Evolutionary conservation across 2,888 invertebrate species (phyloP).

Genomic region (Desoria tigrina): DNA sequence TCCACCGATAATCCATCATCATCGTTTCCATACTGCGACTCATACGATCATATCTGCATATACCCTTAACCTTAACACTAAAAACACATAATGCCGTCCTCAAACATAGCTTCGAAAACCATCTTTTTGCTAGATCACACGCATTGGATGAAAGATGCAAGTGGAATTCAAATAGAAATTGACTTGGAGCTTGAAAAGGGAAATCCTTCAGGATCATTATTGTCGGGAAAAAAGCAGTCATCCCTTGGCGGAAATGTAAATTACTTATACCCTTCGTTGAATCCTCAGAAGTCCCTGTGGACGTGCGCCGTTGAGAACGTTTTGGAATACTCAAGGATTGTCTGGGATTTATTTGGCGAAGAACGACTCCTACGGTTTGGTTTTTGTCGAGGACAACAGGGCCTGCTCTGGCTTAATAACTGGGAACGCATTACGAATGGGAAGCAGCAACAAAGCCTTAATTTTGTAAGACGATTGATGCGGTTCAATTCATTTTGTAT

Average conservation of each 20-base stretch:
- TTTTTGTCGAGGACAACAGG: conserved; percentile 64
- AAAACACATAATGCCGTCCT: too few relatives aligned
- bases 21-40: too few relatives aligned
- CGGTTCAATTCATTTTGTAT: not conserved
- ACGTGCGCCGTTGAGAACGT: conserved; percentile 93
- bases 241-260: not conserved
- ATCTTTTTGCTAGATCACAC: conserved; percentile 94
- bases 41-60: too few relatives aligned
- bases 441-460: conserved; percentile 75
- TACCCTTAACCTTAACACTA: too few relatives aligned
- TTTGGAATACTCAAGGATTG: conserved; percentile 92
- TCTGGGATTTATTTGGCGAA: conserved; percentile 94
- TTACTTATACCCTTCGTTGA: conserved; percentile 31
- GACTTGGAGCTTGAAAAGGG: conserved; percentile 62
- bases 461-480: conserved; percentile 71
- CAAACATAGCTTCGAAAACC: conserved; percentile 78
- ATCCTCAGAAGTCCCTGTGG: conserved; percentile 90
- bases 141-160: conserved; percentile 83
- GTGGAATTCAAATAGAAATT: conserved; percentile 79
- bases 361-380: conserved; percentile 84
- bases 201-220: conserved; percentile 64
- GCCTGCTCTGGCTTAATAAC: conserved; percentile 75
- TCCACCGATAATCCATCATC: too few relatives aligned
- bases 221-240: conserved; percentile 52
- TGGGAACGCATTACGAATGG: conserved; percentile 67